phyloP scores from a whole-genome alignment of 2,797 vertebrate genomes.

The Phyllotis vaccarum region DNA sequence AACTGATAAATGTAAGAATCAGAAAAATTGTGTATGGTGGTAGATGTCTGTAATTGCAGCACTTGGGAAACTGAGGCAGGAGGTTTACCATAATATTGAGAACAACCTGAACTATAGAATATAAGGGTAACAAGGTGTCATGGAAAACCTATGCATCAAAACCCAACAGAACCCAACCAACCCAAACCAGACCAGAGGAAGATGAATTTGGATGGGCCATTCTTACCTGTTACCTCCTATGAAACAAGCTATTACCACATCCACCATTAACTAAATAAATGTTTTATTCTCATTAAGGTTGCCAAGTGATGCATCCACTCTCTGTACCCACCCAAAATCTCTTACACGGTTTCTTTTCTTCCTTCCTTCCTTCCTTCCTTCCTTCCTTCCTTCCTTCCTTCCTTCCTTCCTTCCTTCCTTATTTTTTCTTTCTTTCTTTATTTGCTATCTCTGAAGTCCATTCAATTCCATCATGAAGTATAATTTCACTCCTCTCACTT shows the following conservation, averaged over 20 bases:
- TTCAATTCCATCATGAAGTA: background rate
- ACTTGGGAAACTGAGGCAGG: background rate
- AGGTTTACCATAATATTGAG: background rate
- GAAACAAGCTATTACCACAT: background rate
- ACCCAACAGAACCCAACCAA: background rate
- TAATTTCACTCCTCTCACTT: background rate
- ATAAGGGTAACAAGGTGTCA: background rate
- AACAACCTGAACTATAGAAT: background rate
- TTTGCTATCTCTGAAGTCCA: background rate
- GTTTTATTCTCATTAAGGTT: background rate
- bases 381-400: too few species aligned
- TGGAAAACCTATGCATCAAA: background rate
- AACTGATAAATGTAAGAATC: background rate
- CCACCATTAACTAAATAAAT: fast-evolving
- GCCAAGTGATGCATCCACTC: background rate
- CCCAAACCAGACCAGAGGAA: background rate
- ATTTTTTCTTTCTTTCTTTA: too few species aligned
- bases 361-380: too few species aligned
- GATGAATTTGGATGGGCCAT: background rate
- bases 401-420: too few species aligned
- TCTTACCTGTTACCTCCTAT: background rate
- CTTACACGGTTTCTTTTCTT: too few species aligned
- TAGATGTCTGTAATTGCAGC: background rate
- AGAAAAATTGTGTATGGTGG: background rate
- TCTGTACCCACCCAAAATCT: background rate